Evolutionary conservation across 2,888 invertebrate genomes (phyloP), one percentile per base, ranked within the genome.

Genomic region (Euzetes globulus): DNA sequence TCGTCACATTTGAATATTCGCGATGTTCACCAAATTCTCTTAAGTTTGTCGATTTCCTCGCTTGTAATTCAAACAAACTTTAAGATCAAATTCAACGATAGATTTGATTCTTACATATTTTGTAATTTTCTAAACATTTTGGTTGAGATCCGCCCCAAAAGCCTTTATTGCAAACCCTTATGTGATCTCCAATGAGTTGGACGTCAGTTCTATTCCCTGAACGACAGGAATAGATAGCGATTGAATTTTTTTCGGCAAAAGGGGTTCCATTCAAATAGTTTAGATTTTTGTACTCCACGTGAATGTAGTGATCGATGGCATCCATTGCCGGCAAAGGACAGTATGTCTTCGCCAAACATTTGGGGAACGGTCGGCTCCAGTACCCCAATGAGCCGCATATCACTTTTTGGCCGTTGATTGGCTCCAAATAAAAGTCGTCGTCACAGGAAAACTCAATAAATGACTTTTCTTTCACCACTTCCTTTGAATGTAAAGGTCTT

Each of bases 121-220:
- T 25, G 1, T 25, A 3, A 25, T 7, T 27, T 4, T 15, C 60
- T 2, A 37, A 17, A 63, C 63, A 63, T n/a, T 63, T 63, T 1
- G 63, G 63, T 37, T 63, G 63, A n/a, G 37, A 63, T 13, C 63
- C 63, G 11, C 37, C 37, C 63, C 63, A 63, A 33, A 63, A 37
- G 9, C 63, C 63, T 37, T 37, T 29, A 9, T n/a, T 19, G n/a
- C 63, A 63, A 63, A 63, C n/a, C 15, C 63, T 63, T 37, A 1
- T 9, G n/a, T 29, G 1, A 11, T 63, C 33, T 25, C 63, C 63
- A 27, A 17, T 63, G 1, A 63, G 11, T 63, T 33, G 27, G n/a
- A 63, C 5, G 7, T 33, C n/a, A n/a, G 63, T 33, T n/a, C n/a
- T 1, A 33, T 63, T 63, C 37, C 5, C 9, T 7, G n/a, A 29